Conservation (phyloP, 2,797 vertebrate species). For the Meriones psammophilus region DNA sequence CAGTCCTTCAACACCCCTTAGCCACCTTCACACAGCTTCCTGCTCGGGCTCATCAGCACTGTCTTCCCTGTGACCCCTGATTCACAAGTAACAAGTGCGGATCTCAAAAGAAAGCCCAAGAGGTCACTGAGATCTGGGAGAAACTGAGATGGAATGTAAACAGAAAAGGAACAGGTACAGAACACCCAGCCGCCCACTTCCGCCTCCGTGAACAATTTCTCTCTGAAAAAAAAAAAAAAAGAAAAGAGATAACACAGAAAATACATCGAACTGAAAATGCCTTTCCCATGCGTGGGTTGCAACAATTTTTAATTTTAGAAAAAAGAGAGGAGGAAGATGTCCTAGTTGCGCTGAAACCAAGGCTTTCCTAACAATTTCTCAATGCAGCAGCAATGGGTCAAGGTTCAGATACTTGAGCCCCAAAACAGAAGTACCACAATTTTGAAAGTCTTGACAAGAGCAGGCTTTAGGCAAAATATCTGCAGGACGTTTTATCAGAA, state of each 20-base stretch:
- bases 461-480: not conserved
- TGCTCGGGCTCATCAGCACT: not conserved
- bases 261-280: not conserved
- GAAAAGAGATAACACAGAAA: not conserved
- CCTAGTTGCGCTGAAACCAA: not conserved
- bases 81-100: not conserved
- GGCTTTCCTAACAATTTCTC: conserved; percentile 49
- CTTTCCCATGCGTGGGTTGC: not conserved
- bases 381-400: not conserved
- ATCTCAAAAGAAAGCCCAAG: not conserved
- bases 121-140: not conserved
- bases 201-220: not conserved
- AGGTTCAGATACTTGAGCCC: conserved; percentile 2
- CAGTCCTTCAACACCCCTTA: not conserved
- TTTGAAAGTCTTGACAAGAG: conserved; percentile 37
- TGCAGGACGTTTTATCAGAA: not conserved
- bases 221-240: not conserved
- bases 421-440: not conserved
- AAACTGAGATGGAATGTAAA: not conserved
- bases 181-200: not conserved
- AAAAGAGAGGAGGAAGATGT: conserved; percentile 18
- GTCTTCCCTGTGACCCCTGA: not conserved
- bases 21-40: not conserved
- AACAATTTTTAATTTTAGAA: conserved; percentile 25
- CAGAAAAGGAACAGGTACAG: not conserved